These are phyloP conservation scores for Sarcoramphus papa DNA, from an alignment of 2,797 vertebrate genomes.

Conservation along the genomic window DNA sequence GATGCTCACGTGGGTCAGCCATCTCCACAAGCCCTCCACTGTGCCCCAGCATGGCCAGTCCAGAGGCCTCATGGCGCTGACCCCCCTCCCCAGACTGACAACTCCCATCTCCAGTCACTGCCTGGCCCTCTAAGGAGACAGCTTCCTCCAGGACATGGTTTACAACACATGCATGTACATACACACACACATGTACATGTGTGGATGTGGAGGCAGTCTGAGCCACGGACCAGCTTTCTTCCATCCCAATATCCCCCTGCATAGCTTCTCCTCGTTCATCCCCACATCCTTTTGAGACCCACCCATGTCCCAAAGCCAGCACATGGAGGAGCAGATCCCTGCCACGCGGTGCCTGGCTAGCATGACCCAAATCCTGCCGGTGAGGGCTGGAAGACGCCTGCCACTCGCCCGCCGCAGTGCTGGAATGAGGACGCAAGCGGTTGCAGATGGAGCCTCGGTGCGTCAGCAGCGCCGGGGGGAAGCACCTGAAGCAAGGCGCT, in stretches of 20 bases:
- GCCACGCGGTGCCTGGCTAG: neutral
- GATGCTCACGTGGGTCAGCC: accelerated
- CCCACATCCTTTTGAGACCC: neutral
- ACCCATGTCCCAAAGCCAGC: neutral
- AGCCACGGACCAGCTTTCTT: neutral
- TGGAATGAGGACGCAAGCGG: neutral
- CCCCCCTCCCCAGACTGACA: neutral
- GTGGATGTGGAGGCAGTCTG: neutral
- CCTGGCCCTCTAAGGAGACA: neutral
- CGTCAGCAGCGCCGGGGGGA: neutral
- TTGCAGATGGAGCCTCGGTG: neutral
- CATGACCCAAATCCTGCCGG: constrained; percentile 22
- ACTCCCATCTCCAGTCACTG: neutral
- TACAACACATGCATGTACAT: neutral
- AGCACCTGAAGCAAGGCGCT: neutral
- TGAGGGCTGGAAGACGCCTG: neutral
- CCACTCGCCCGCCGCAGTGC: neutral
- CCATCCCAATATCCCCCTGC: neutral
- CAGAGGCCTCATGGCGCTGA: neutral
- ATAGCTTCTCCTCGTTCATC: neutral
- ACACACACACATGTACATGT: too few relatives aligned
- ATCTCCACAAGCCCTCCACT: neutral
- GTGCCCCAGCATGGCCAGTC: accelerated
- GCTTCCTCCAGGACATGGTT: neutral
- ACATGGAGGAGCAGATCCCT: neutral